phyloP scores from a whole-genome alignment of 2,888 invertebrate genomes.

The Caenorhabditis sp. region DNA sequence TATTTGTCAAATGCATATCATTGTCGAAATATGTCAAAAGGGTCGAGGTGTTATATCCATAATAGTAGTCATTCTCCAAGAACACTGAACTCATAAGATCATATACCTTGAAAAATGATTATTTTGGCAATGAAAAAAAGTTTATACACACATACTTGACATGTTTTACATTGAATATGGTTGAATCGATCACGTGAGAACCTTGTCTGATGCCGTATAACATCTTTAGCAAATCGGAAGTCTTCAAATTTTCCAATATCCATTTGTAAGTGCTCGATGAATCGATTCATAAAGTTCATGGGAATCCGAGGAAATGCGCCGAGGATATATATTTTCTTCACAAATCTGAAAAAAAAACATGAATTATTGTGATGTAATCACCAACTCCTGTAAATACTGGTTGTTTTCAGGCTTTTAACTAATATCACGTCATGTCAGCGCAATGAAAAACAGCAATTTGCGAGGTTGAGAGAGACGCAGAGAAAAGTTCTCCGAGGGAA shows the following conservation, averaged over 20 bases:
- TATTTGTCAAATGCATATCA: constrained; percentile 5
- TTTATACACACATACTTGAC: neutral
- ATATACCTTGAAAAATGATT: too few species aligned
- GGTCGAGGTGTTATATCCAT: neutral
- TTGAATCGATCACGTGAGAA: neutral
- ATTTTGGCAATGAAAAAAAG: too few species aligned
- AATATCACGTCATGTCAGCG: too few species aligned
- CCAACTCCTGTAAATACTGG: too few species aligned
- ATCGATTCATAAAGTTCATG: neutral
- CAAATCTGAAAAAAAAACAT: neutral
- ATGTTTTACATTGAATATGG: neutral
- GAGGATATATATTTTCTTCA: neutral
- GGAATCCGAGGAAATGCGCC: neutral
- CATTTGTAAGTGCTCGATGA: neutral
- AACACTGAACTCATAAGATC: neutral
- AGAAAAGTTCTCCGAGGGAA: too few species aligned
- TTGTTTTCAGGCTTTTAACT: too few species aligned
- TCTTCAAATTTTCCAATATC: neutral
- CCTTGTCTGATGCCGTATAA: too few species aligned
- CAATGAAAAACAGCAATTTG: too few species aligned
- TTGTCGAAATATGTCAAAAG: constrained; percentile 7
- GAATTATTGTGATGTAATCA: too few species aligned
- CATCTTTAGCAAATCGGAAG: neutral
- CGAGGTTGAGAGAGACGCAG: too few species aligned
- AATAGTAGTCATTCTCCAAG: neutral